Evolutionary conservation across 2,113 vertebrate species (phyloP), one percentile per base, ranked within the genome.

Genomic region (Alethe diademata): DNA sequence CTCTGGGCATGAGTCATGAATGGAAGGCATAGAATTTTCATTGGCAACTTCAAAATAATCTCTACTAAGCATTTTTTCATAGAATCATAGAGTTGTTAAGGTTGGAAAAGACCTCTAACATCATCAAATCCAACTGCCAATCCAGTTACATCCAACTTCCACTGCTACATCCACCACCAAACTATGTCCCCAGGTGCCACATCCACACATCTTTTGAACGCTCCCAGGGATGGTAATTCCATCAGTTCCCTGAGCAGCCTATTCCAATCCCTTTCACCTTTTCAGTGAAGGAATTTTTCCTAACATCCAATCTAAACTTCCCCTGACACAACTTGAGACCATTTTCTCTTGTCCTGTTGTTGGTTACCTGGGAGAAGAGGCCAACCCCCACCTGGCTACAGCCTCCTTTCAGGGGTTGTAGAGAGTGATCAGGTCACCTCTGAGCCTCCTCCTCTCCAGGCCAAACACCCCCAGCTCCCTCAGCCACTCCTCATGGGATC

Each of bases 51-150:
- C 36, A 42, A 65, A 76, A 67, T 54, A 31, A 88, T 18, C 7
- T 38, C 38, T 75, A 42, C 7, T 19, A 69, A 57, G 50, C 14
- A 36, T 48, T 75, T 76, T 40, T 24, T 72, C 14, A 9, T 35
- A 31, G 48, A 64, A 26, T 48, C 5, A 12, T 18, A 51, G 18
- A 33, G 26, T 38, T 0, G 0, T 40, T 56, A 35, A 28, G 23
- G 19, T 53, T 54, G 40, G 23, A 61, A 61, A 38, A 53, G 38
- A 45, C 12, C 15, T 61, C 12, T 61, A 53, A 53, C 12, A 19
- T 61, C 5, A 54, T 38, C 12, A 61, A 38, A 38, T 38, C 64
- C 38, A 45, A 19, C 38, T 38, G 8, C n/a, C 29, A 69, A 28
- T 3, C 6, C n/a, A 61, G 22, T 14, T 35, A 35, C 35, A 35